These are phyloP conservation scores for Scophthalmus maximus DNA, from an alignment of 2,113 vertebrate genomes.

Conservation along the genomic window DNA sequence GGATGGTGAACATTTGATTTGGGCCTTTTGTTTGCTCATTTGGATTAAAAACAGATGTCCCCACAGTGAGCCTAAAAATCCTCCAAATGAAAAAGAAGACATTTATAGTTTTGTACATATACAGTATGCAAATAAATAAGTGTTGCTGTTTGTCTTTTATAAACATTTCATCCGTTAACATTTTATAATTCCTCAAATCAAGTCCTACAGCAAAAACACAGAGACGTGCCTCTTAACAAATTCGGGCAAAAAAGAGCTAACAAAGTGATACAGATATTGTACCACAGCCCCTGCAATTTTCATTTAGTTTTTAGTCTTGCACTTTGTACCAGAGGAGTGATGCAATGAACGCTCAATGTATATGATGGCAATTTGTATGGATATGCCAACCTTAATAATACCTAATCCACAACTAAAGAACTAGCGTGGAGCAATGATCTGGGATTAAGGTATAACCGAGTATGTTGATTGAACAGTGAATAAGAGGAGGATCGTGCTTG, in stretches of 20 bases:
- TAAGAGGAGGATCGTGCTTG: conserved; percentile 23
- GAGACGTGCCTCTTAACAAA: too few species aligned
- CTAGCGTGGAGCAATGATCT: conserved; percentile 2
- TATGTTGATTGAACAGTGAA: conserved; percentile 30
- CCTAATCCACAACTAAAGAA: conserved; percentile 23
- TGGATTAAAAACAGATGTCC: conserved; percentile 41
- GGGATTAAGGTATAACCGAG: conserved; percentile 23
- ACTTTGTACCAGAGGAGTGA: background rate
- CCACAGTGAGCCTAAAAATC: conserved; percentile 4
- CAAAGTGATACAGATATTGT: too few species aligned
- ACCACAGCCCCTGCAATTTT: too few species aligned
- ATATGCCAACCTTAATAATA: conserved; percentile 32
- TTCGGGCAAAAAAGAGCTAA: too few species aligned
- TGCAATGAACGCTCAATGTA: background rate
- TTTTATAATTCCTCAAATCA: background rate
- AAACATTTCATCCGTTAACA: background rate
- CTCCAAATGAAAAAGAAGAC: background rate
- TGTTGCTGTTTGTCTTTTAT: background rate
- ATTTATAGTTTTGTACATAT: background rate
- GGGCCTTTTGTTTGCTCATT: conserved; percentile 28
- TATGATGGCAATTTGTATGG: conserved; percentile 15
- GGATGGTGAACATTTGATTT: conserved; percentile 37
- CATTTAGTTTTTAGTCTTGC: background rate
- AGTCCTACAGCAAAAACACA: too few species aligned
- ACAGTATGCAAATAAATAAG: too few species aligned